These are phyloP conservation scores for Merodon equestris DNA, from an alignment of 2,888 invertebrate species.

Conservation along the genomic window DNA sequence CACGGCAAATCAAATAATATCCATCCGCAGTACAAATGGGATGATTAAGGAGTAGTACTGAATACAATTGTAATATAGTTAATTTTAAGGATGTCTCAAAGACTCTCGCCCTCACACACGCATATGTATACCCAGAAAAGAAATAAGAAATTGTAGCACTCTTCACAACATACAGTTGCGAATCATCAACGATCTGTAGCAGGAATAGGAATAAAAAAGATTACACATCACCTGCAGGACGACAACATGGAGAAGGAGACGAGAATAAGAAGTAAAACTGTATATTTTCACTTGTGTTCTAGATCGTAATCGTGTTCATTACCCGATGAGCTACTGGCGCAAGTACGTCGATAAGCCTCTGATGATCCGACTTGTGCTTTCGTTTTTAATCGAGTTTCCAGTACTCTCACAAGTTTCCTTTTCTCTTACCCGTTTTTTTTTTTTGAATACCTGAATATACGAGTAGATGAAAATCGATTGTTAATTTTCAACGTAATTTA, in stretches of 20 bases:
- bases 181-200: no score
- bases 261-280: neutral
- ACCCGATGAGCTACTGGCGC: neutral
- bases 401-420: slow-evolving; percentile 19
- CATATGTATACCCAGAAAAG: no score
- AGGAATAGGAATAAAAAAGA: no score
- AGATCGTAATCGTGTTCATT: neutral
- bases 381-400: neutral
- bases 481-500: slow-evolving; percentile 25
- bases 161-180: neutral
- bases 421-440: neutral
- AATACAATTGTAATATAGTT: slow-evolving; percentile 39
- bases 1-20: slow-evolving; percentile 20
- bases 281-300: slow-evolving; percentile 15
- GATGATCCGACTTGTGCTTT: no score
- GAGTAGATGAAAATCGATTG: neutral
- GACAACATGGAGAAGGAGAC: neutral
- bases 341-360: no score
- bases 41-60: neutral
- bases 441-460: neutral
- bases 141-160: no score
- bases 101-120: slow-evolving; percentile 8
- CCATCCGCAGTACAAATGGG: slow-evolving; percentile 42
- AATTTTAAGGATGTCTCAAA: slow-evolving; percentile 34
- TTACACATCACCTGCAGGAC: no score